Percentiles rank a stretch among this genome's conserved stretches.
These are phyloP conservation scores for Artibeus jamaicensis DNA, from an alignment of 2,797 vertebrate genomes.

Conservation along the genomic window DNA sequence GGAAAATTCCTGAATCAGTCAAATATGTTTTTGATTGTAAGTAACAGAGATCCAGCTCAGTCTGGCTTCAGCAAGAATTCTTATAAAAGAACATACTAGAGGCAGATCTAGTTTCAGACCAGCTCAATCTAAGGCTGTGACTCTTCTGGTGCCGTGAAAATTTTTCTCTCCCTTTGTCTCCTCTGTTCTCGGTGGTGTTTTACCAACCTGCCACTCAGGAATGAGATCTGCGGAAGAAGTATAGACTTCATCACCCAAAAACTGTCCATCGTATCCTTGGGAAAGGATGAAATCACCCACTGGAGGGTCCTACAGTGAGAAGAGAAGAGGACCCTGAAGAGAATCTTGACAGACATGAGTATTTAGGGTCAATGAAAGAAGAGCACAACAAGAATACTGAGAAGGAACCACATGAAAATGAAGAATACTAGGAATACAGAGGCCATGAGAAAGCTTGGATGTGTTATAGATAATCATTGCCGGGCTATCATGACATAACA, in stretches of 20 bases:
- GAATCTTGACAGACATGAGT: neutral
- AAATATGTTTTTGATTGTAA: neutral
- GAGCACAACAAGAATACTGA: neutral
- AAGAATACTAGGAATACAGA: neutral
- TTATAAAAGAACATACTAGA: neutral
- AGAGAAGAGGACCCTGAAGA: neutral
- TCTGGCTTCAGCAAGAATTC: neutral
- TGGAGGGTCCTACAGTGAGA: neutral
- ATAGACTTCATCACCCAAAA: neutral
- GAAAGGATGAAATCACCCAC: neutral
- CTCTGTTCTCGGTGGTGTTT: neutral
- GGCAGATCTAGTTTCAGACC: neutral
- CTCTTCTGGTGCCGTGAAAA: neutral
- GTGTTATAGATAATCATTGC: too few relatives aligned
- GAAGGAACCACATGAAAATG: neutral
- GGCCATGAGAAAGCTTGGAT: neutral
- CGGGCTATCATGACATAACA: neutral
- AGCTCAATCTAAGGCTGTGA: neutral
- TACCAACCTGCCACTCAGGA: neutral
- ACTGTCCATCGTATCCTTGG: neutral
- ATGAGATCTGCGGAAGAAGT: neutral
- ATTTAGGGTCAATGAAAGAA: neutral
- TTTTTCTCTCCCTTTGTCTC: neutral
- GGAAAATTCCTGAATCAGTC: neutral
- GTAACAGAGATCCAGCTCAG: neutral